These are phyloP conservation scores for Emmelina monodactyla DNA, from an alignment of 2,888 invertebrate species.

Conservation along the genomic window DNA sequence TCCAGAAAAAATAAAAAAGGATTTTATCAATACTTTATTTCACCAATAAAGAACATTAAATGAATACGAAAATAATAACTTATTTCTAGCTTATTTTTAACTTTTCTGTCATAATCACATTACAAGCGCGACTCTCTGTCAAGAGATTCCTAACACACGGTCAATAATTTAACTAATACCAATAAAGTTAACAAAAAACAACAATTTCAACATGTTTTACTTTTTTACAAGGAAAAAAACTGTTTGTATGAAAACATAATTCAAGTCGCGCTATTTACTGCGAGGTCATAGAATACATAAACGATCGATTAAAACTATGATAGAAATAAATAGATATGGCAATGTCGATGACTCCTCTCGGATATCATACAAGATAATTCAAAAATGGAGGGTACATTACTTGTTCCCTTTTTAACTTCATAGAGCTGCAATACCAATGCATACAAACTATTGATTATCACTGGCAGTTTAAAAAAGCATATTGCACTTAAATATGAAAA, in stretches of 20 bases:
- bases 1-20: too few relatives aligned
- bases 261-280: constrained; percentile 37
- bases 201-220: background rate
- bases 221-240: background rate
- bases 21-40: constrained; percentile 35
- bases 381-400: too few relatives aligned
- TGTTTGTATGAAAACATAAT: constrained; percentile 1
- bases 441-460: too few relatives aligned
- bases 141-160: constrained; percentile 10
- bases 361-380: too few relatives aligned
- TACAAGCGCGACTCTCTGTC: constrained; percentile 35
- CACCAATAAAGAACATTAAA: constrained; percentile 41
- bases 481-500: background rate
- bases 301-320: too few relatives aligned
- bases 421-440: too few relatives aligned
- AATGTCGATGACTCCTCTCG: constrained; percentile 18
- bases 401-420: too few relatives aligned
- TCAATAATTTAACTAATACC: background rate
- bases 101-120: constrained; percentile 50
- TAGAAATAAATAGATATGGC: constrained; percentile 49
- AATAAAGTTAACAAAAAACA: background rate
- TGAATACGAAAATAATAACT: constrained; percentile 47
- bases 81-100: constrained; percentile 34
- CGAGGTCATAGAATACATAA: constrained; percentile 30
- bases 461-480: too few relatives aligned